A percentile compares a stretch with the other conserved stretches of the same genome.
Evolutionary conservation across 1,140 invertebrate genomes (phyloP).

Genomic region (Melanaphis sacchari): DNA sequence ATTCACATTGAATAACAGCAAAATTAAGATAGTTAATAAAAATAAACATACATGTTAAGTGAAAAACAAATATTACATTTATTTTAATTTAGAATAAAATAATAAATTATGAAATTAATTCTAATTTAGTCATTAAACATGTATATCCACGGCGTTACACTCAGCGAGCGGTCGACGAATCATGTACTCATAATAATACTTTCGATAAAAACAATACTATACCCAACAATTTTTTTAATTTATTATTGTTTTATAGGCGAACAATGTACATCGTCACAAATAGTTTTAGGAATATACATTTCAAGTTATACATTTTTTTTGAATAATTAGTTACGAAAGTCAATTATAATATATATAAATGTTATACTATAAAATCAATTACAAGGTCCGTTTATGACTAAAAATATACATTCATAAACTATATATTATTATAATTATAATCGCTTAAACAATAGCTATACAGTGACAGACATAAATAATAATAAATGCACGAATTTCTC

Average conservation of each 20-base stretch:
- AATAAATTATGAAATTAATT: not conserved
- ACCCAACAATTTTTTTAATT: not conserved
- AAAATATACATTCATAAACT: not conserved
- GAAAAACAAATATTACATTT: not conserved
- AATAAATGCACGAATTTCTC: not conserved
- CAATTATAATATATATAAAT: constrained; percentile 21
- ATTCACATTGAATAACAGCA: not conserved
- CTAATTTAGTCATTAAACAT: not conserved
- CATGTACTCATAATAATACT: not conserved
- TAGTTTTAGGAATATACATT: not conserved
- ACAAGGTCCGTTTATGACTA: constrained; percentile 14
- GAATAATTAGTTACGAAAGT: constrained; percentile 18
- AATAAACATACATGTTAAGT: not conserved
- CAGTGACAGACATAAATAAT: not conserved
- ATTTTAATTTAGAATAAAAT: not conserved
- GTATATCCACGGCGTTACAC: not conserved
- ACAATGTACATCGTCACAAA: not conserved
- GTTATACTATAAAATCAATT: constrained; percentile 27
- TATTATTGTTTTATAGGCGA: constrained; percentile 4
- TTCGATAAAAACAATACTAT: constrained; percentile 11
- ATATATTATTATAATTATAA: not conserved
- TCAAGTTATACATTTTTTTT: not conserved
- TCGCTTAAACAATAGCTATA: constrained; percentile 4
- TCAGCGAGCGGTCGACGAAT: not conserved
- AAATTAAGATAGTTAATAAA: not conserved